Evolutionary conservation across 2,797 vertebrate genomes (phyloP), one percentile per base, ranked within the genome.

Genomic region (Geotrypetes seraphini): DNA sequence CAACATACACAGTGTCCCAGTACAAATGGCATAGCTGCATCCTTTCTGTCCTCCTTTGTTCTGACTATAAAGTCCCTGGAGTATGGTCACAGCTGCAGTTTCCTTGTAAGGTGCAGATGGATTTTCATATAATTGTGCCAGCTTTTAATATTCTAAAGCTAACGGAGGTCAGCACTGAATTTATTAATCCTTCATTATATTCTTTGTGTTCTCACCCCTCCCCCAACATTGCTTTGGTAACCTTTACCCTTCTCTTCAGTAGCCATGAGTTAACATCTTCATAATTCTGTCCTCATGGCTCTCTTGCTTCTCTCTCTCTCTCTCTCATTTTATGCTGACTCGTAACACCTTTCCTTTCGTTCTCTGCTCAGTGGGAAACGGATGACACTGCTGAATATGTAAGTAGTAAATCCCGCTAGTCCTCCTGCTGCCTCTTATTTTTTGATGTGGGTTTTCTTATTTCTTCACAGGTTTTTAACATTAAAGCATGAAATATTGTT

Each of bases 361-460:
- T 70, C 67, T 71, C 56, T 61, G 50, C 61, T 58, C 75, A 98
- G 95, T 98, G 94, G 95, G 94, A 96, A 88, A 94, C 69, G 68
- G 95, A 98, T 74, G 89, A 96, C 77, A 96, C 90, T 18, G 92
- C 94, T 32, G 92, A 98, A 87, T 98, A 98, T 32, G 95, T 98
- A 71, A 98, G 95, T 98, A 90, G 63, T 51, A 38, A 10, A 5
- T n/a, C 16, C 28, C 1, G 28, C 12, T 28, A 21, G 25, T 19
- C 16, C 20, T 52, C 16, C 37, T 22, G 21, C 21, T 7, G 22
- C 22, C 34, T 3, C 3, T 46, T 39, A 40, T 23, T 57, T 47
- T 32, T 43, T 47, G 50, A 1, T 55, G 56, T 55, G 37, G n/a
- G 15, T 5, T 6, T 6, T 20, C 10, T 10, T 21, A 13, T 3